A percentile compares a stretch with the other conserved stretches of the same genome.
Evolutionary conservation across 2,797 vertebrate genomes (phyloP).

Genomic region (Phyllotis vaccarum): DNA sequence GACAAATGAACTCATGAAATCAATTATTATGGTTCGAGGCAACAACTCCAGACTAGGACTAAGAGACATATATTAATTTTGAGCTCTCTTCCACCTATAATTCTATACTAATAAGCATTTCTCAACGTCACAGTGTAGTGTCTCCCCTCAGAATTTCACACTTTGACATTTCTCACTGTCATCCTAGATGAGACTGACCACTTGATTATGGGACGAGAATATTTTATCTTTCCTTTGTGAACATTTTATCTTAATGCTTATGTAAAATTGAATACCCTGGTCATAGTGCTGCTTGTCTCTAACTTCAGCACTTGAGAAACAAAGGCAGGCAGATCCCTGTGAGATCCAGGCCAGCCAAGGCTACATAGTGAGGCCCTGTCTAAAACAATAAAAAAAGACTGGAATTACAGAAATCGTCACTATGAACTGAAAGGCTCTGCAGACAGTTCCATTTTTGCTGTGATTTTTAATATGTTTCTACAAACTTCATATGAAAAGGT

Average conservation of each 20-base stretch:
- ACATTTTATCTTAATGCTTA: conserved; percentile 51
- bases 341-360: neutral
- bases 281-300: neutral
- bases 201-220: conserved; percentile 58
- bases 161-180: conserved; percentile 68
- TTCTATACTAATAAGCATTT: conserved; percentile 81
- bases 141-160: conserved; percentile 44
- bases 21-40: conserved; percentile 87
- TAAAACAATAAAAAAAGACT: neutral
- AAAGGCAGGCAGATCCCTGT: neutral
- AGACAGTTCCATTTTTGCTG: neutral
- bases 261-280: neutral
- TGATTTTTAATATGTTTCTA: neutral
- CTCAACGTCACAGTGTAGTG: conserved; percentile 73
- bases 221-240: conserved; percentile 14
- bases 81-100: conserved; percentile 80
- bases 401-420: neutral
- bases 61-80: conserved; percentile 86
- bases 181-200: conserved; percentile 47
- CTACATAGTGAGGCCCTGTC: neutral
- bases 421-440: neutral
- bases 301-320: neutral
- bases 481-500: conserved; percentile 16
- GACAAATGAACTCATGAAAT: conserved; percentile 85
- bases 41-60: conserved; percentile 82